phyloP scores from a whole-genome alignment of 2,888 invertebrate species.

The Escarpia spicata region DNA sequence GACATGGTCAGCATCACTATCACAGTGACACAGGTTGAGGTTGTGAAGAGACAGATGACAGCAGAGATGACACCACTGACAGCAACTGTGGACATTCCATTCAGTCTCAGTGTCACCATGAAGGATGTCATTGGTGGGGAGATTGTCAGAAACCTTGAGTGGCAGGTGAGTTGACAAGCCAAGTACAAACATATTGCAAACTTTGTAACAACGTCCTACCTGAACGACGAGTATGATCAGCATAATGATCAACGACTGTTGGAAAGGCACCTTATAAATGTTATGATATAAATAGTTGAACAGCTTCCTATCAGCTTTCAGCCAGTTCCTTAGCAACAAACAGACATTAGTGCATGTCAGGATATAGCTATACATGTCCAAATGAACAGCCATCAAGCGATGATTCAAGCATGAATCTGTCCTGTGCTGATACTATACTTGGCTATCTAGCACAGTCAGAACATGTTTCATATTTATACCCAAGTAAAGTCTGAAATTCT shows the following conservation, averaged over 20 bases:
- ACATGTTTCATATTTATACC: no score
- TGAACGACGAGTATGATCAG: no score
- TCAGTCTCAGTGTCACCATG: not conserved
- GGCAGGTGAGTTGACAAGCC: not conserved
- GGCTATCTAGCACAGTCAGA: no score
- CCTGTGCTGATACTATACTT: no score
- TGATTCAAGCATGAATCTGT: no score
- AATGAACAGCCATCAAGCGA: not conserved
- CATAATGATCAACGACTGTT: no score
- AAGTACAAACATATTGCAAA: not conserved
- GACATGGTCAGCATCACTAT: not conserved
- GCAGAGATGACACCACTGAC: not conserved
- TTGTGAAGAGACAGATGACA: not conserved
- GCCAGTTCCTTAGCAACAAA: not conserved
- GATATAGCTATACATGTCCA: not conserved
- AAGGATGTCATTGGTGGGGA: not conserved
- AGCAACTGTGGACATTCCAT: not conserved
- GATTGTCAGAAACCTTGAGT: not conserved
- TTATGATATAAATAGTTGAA: not conserved
- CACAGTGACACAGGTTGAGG: not conserved
- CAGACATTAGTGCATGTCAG: not conserved
- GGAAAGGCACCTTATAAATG: no score
- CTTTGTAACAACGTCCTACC: not conserved
- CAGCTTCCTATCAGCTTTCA: not conserved
- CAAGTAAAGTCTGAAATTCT: no score